Base-by-base conservation (phyloP, 2,888 invertebrate species). In the Leptopterna dolabrata region DNA sequence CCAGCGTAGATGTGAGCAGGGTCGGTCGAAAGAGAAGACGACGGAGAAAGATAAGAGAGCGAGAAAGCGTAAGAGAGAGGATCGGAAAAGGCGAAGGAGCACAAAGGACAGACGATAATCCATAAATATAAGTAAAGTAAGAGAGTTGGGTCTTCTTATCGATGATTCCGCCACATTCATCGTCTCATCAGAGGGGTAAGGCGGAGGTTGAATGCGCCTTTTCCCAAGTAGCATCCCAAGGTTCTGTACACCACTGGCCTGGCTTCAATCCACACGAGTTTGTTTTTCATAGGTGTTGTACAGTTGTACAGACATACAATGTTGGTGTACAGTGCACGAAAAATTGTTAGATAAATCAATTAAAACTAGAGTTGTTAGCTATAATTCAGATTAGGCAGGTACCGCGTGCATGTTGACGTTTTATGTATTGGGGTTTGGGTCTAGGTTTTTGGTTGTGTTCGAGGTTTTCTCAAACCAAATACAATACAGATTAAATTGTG, bases 101-200 rank as follows among this genome's bases (percentile, higher is more conserved):
- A 3, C 55, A 16, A 29, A 30, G 24, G 27, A 29, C 16, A n/a
- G 81, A 71, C 63, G 85, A 85, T 85, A 73, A 85, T 85, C 86
- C 78, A 86, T 86, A 86, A 86, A 86, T 86, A 86, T 78, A 86
- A 86, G 19, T 55, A 43, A 41, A 86, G 73, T 71, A 30, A 30
- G 81, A 81, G 51, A 45, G 47, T 47, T 81, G 81, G 78, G 81
- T 47, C 81, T 29, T 43, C 76, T 86, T 86, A 86, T 86, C 86
- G 86, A 86, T 86, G 76, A 78, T 86, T 86, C 86, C 86, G 16
- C 86, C 70, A 86, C 86, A 86, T 86, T 86, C 86, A 86, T 86
- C 86, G 76, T 86, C 76, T 78, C 51, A 86, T 86, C 86, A 81
- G 81, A 36, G 19, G 71, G 73, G 41, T 36, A 36, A 73, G n/a